phyloP scores from a whole-genome alignment of 2,888 invertebrate species.

The Cancer borealis region DNA sequence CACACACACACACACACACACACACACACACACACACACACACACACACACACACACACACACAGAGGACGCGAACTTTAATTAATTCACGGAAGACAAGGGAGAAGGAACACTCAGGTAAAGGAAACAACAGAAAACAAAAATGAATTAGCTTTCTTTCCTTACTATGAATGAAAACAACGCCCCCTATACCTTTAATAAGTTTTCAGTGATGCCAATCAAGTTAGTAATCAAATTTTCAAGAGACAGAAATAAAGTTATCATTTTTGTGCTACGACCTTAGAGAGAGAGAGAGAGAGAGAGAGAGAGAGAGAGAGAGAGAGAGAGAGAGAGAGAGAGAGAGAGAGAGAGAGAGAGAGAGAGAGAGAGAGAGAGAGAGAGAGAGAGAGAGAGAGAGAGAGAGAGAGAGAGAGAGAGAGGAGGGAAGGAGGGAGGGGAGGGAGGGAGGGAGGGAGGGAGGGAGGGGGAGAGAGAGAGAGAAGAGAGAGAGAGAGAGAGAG shows the following conservation, averaged over 20 bases:
- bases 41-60: conserved; percentile 44
- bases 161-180: neutral
- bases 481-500: too few species aligned
- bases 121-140: neutral
- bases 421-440: too few species aligned
- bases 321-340: conserved; percentile 20
- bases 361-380: conserved; percentile 20
- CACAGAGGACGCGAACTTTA: neutral
- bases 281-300: conserved; percentile 11
- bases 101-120: neutral
- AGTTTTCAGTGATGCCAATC: neutral
- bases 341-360: conserved; percentile 20
- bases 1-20: conserved; percentile 55
- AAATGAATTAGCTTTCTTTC: neutral
- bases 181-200: neutral
- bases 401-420: neutral
- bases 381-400: neutral
- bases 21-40: conserved; percentile 55
- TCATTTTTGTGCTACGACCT: neutral
- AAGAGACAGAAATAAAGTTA: neutral
- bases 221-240: conserved; percentile 1
- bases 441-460: too few species aligned
- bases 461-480: too few species aligned
- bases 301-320: conserved; percentile 18
- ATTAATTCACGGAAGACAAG: conserved; percentile 10